These are phyloP conservation scores for Sylvia atricapilla DNA, from an alignment of 2,113 vertebrate species.

Conservation along the genomic window DNA sequence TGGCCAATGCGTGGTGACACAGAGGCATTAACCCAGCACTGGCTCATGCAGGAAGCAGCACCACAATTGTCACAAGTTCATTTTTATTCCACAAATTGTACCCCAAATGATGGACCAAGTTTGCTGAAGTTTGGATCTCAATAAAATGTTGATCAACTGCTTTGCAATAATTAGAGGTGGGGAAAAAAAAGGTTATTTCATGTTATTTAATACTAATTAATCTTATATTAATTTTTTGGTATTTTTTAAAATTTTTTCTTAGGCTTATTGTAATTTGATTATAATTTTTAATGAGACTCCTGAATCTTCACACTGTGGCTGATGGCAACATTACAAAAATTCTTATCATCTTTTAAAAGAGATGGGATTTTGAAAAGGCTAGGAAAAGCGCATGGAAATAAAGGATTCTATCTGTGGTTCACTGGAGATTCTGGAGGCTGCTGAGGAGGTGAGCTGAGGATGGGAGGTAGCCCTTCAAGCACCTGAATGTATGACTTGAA, in stretches of 20 bases:
- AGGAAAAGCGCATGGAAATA: neutral
- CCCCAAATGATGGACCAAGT: accelerated
- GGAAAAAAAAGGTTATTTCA: neutral
- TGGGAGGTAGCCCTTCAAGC: accelerated
- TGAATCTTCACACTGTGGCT: neutral
- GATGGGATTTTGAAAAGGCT: neutral
- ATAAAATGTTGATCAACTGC: neutral
- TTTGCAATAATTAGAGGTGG: neutral
- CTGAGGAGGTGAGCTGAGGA: too few species aligned
- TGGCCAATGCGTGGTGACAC: neutral
- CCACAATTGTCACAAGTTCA: too few species aligned
- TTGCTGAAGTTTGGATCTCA: neutral
- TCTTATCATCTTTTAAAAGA: neutral
- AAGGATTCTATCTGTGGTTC: accelerated
- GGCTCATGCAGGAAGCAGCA: neutral
- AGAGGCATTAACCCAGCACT: neutral
- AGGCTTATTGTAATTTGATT: neutral
- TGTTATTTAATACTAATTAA: neutral
- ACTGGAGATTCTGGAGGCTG: too few species aligned
- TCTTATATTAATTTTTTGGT: neutral
- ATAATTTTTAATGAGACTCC: neutral
- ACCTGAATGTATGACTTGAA: neutral
- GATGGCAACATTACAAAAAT: accelerated
- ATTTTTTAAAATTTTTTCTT: neutral
- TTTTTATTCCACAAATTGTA: neutral